Evolutionary conservation across 2,113 vertebrate genomes (phyloP), one percentile per base, ranked within the genome.

Genomic region (Papio anubis): DNA sequence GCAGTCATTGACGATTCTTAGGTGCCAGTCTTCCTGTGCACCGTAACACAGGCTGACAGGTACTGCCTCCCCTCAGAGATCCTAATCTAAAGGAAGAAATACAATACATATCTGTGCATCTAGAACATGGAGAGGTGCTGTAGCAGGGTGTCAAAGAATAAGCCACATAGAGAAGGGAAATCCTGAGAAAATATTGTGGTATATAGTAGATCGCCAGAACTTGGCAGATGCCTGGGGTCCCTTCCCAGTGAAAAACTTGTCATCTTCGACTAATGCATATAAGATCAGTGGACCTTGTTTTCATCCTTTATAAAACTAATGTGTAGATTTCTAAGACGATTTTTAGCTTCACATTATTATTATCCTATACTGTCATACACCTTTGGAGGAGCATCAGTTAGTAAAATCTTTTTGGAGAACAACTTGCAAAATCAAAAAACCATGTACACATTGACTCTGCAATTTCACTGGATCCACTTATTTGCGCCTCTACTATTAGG

Each of bases 361-460:
- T 45, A 88, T 35, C 8, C 17, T 72, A 27, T 1, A 80, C 2
- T 32, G 12, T 90, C 35, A 88, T 4, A 83, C 30, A 94, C 25
- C 12, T 61, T 1, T 25, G 13, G n/a, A 93, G 64, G 30, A 61
- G 8, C n/a, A 3, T 45, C 68, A 91, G 75, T 88, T 45, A 84
- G 17, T 78, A 92, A 90, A 95, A 68, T 32, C 20, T 48, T 48
- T 78, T 23, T 14, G 8, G 25, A 32, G 30, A 84, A 78, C n/a
- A 86, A 83, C n/a, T 91, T 81, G 14, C 6, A 91, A 97, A 84
- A 89, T 13, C 78, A 14, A 55, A 94, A 89, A 89, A 57, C 6
- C 52, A 57, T 25, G 32, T 45, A 6, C 9, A 89, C 30, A 9
- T 2, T 76, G 73, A 64, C 61, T 55, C 70, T 72, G 35, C 20